These are phyloP conservation scores for Horisme vitalbata DNA, from an alignment of 2,888 invertebrate genomes.

Conservation along the genomic window DNA sequence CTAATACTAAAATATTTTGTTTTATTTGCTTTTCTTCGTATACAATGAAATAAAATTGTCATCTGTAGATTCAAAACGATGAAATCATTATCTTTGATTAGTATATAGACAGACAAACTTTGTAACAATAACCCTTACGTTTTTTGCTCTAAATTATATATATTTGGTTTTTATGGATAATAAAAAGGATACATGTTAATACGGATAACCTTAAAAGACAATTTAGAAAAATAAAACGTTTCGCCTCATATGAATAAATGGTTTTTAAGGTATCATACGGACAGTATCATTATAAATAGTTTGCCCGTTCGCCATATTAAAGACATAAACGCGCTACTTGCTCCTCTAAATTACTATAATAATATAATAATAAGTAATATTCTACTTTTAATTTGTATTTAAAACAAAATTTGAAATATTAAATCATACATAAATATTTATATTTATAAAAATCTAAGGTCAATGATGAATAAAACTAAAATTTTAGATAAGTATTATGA, in stretches of 20 bases:
- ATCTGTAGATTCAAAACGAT: too few species aligned
- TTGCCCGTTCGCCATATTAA: conserved; percentile 21
- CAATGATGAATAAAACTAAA: too few species aligned
- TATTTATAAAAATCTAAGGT: background rate
- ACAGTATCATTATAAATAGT: too few species aligned
- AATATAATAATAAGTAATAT: background rate
- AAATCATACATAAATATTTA: background rate
- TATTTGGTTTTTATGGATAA: background rate
- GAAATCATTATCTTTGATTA: too few species aligned
- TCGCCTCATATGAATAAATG: conserved; percentile 6
- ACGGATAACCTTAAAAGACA: conserved; percentile 9
- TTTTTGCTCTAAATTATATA: background rate
- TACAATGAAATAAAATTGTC: too few species aligned
- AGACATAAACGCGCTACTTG: conserved; percentile 33
- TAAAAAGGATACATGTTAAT: background rate
- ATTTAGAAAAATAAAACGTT: background rate
- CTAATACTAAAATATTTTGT: too few species aligned
- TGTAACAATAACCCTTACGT: too few species aligned
- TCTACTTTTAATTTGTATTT: background rate
- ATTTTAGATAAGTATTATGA: too few species aligned
- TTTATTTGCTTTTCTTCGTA: too few species aligned
- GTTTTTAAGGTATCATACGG: too few species aligned
- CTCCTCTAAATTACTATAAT: background rate
- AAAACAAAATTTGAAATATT: background rate
- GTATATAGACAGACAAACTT: too few species aligned